Evolutionary conservation across 2,113 vertebrate genomes (phyloP).

Genomic region (Nicator chloris): DNA sequence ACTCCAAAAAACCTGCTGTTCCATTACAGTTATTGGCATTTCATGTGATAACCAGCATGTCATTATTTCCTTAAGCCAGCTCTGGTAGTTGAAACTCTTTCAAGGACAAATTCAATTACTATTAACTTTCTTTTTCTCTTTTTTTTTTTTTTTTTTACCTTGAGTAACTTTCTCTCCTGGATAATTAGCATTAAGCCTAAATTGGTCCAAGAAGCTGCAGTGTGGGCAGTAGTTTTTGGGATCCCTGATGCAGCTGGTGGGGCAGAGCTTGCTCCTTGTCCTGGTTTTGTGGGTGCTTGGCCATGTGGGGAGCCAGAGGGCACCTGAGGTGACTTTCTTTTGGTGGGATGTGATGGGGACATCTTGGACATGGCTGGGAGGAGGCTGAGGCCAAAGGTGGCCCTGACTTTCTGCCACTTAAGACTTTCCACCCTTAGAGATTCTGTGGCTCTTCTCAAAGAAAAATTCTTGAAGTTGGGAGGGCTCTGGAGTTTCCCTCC

Average conservation of each 20-base stretch:
- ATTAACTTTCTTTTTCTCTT: not conserved
- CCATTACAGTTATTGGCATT: not conserved
- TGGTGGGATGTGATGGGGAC: not conserved
- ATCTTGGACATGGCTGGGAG: not conserved
- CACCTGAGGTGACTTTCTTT: not conserved
- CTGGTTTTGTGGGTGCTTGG: not conserved
- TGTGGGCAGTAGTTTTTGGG: not conserved
- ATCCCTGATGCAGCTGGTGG: accelerated
- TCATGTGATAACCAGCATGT: not conserved
- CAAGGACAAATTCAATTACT: not conserved
- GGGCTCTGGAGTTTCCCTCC: not conserved
- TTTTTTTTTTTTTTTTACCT: not conserved
- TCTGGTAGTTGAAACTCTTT: not conserved
- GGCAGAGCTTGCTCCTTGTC: not conserved
- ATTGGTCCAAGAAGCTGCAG: not conserved
- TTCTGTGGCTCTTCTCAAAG: not conserved
- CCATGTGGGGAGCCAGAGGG: accelerated
- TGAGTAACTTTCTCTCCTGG: not conserved
- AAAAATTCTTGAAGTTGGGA: not conserved
- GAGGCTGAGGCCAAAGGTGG: not conserved
- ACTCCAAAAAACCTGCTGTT: not conserved
- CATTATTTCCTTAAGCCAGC: not conserved
- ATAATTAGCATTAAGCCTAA: not conserved
- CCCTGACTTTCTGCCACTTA: not conserved
- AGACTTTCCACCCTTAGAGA: not conserved